phyloP scores from a whole-genome alignment of 1,140 invertebrate genomes.

The Venustaconcha ellipsiformis region DNA sequence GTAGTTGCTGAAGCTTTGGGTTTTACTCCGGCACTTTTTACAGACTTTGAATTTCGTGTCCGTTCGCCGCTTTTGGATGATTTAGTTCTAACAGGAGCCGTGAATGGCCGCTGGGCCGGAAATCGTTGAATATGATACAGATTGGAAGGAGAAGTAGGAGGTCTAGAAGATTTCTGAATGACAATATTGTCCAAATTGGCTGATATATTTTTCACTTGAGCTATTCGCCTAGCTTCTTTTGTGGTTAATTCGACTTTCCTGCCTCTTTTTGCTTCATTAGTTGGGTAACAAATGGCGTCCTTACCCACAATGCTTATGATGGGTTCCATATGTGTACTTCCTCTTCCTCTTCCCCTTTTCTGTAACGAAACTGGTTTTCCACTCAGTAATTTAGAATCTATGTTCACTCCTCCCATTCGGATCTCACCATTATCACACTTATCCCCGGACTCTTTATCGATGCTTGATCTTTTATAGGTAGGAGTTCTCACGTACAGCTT shows the following conservation, averaged over 20 bases:
- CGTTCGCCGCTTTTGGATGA: too few species aligned
- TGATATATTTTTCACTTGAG: slow-evolving; percentile 29
- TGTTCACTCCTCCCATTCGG: slow-evolving; percentile 16
- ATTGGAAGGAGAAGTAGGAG: neutral
- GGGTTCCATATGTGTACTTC: slow-evolving; percentile 16
- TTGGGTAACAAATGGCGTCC: slow-evolving; percentile 32
- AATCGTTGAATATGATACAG: neutral
- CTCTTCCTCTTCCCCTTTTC: slow-evolving; percentile 1
- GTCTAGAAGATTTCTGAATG: slow-evolving; percentile 7
- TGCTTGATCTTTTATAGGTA: neutral
- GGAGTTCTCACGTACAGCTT: slow-evolving; percentile 31
- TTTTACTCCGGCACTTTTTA: too few species aligned
- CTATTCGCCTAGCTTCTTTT: slow-evolving; percentile 15
- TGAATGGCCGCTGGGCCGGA: slow-evolving; percentile 9
- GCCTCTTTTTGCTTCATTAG: slow-evolving; percentile 25
- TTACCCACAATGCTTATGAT: slow-evolving; percentile 31
- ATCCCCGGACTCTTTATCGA: neutral
- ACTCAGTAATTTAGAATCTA: slow-evolving; percentile 29
- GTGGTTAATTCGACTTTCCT: slow-evolving; percentile 18
- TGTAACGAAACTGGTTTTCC: slow-evolving; percentile 18
- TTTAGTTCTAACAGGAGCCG: slow-evolving; percentile 1
- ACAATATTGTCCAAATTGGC: slow-evolving; percentile 20
- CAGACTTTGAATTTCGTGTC: too few species aligned
- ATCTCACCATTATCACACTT: neutral
- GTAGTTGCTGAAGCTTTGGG: too few species aligned